Conservation (phyloP, 1,140 invertebrate species). For the Oscheius sp. region DNA sequence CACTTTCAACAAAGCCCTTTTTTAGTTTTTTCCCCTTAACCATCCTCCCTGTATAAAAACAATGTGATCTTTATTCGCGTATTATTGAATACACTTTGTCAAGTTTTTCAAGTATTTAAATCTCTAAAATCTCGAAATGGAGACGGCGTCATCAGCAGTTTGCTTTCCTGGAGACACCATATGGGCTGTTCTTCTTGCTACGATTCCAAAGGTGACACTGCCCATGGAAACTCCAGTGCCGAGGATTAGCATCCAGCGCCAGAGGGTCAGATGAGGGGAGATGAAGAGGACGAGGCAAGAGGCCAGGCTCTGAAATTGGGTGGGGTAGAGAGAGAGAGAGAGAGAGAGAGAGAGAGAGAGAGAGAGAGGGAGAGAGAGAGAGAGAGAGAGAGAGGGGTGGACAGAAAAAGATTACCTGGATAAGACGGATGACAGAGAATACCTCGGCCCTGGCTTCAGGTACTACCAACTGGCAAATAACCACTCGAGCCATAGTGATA, state of each 20-base stretch:
- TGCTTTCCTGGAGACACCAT: too few species aligned
- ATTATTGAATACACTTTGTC: too few species aligned
- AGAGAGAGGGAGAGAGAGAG: not conserved
- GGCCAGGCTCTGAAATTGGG: slow-evolving; percentile 14
- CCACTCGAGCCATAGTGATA: slow-evolving; percentile 18
- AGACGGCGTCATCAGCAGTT: too few species aligned
- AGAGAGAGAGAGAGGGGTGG: not conserved
- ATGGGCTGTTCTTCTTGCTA: not conserved
- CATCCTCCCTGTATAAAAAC: too few species aligned
- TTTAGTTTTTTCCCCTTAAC: too few species aligned
- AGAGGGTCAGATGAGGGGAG: slow-evolving; percentile 15
- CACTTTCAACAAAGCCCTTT: too few species aligned
- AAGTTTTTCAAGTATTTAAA: too few species aligned
- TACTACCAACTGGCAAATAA: slow-evolving; percentile 28
- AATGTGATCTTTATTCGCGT: too few species aligned
- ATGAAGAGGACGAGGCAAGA: slow-evolving; percentile 11
- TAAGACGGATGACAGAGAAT: slow-evolving; percentile 13
- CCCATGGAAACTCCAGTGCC: not conserved
- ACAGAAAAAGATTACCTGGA: too few species aligned
- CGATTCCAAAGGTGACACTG: not conserved
- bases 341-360: too few species aligned
- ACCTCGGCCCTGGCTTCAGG: slow-evolving; percentile 20
- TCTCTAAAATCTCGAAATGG: too few species aligned
- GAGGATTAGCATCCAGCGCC: not conserved
- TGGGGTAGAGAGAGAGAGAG: not conserved